phyloP scores from a whole-genome alignment of 1,140 invertebrate species.

The Theocolax elegans region DNA sequence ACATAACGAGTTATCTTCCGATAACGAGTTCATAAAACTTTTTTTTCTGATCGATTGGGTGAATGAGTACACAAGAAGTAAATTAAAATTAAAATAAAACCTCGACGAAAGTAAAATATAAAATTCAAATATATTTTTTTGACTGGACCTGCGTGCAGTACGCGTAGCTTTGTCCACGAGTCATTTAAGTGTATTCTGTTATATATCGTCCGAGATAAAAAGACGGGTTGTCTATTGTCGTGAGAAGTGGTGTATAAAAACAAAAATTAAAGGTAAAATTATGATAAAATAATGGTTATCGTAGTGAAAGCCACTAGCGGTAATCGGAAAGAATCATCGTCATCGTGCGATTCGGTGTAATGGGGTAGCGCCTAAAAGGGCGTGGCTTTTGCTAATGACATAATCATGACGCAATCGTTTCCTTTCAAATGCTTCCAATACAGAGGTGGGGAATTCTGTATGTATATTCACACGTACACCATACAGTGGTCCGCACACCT shows the following conservation, averaged over 20 bases:
- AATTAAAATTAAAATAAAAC: too few relatives aligned
- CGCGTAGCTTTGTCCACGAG: too few relatives aligned
- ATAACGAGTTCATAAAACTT: too few relatives aligned
- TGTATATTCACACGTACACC: neutral
- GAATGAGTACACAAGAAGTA: too few relatives aligned
- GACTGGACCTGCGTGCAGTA: too few relatives aligned
- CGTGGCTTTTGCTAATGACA: slow-evolving; percentile 62
- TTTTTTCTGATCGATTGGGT: too few relatives aligned
- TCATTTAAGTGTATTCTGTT: too few relatives aligned
- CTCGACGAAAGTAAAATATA: too few relatives aligned
- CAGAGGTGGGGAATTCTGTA: neutral
- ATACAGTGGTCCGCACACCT: neutral
- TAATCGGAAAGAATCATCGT: slow-evolving; percentile 49
- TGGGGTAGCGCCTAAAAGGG: slow-evolving; percentile 59
- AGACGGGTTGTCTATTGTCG: slow-evolving; percentile 60
- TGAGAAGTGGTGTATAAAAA: slow-evolving; percentile 43
- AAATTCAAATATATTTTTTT: too few relatives aligned
- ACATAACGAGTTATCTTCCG: too few relatives aligned
- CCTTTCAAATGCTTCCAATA: slow-evolving; percentile 45
- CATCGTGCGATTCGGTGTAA: slow-evolving; percentile 61
- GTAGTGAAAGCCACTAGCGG: neutral
- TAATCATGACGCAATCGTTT: slow-evolving; percentile 66
- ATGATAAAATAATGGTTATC: slow-evolving; percentile 27
- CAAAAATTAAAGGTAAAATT: neutral
- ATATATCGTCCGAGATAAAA: too few relatives aligned